phyloP scores from a whole-genome alignment of 1,140 invertebrate species.

The Asobara japonica region DNA sequence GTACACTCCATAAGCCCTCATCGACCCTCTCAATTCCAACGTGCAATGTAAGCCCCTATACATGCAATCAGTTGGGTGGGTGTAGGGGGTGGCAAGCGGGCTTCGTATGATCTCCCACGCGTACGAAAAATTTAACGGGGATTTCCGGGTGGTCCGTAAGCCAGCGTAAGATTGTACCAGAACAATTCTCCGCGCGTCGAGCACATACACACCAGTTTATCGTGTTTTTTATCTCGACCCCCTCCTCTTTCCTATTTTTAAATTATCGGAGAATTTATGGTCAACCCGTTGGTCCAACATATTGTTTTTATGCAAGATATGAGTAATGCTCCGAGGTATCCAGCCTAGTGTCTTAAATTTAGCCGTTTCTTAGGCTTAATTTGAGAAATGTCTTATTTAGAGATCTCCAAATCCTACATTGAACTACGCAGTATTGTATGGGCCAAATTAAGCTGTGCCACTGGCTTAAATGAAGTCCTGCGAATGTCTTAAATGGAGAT shows the following conservation, averaged over 20 bases:
- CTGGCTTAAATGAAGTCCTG: too few species aligned
- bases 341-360: too few species aligned
- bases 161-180: conserved; percentile 4
- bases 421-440: too few species aligned
- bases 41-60: neutral
- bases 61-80: neutral
- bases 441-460: too few species aligned
- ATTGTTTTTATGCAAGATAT: too few species aligned
- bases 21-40: neutral
- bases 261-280: neutral
- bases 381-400: too few species aligned
- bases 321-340: too few species aligned
- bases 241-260: neutral
- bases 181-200: neutral
- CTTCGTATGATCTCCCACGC: neutral
- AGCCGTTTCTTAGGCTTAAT: too few species aligned
- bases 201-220: neutral
- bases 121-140: neutral
- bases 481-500: too few species aligned
- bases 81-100: neutral
- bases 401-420: too few species aligned
- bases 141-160: neutral
- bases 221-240: neutral
- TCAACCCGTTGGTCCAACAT: neutral
- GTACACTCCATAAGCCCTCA: neutral